These are phyloP conservation scores for Parascotia fuliginaria DNA, from an alignment of 2,888 invertebrate species.

Conservation along the genomic window DNA sequence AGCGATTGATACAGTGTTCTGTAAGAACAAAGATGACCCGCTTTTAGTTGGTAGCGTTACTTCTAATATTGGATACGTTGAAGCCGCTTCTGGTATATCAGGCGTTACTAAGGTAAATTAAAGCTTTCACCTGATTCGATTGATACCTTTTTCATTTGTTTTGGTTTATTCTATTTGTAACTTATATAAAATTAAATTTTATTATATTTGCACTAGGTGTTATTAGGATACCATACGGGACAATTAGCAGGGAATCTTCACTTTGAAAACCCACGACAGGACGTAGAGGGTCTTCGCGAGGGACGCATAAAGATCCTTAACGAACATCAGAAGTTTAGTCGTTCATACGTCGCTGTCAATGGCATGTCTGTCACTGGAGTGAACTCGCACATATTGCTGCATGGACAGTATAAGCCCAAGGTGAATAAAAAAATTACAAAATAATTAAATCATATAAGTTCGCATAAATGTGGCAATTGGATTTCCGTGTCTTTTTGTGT, in stretches of 20 bases:
- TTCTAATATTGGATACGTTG: constrained; percentile 67
- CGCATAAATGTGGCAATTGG: too few species aligned
- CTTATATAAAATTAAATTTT: too few species aligned
- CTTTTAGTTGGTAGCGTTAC: constrained; percentile 80
- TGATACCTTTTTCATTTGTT: too few species aligned
- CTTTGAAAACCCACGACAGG: constrained; percentile 83
- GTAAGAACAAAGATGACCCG: constrained; percentile 80
- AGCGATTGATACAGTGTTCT: constrained; percentile 85
- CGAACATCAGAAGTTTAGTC: constrained; percentile 82
- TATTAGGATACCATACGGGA: constrained; percentile 88
- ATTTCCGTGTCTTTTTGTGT: too few species aligned
- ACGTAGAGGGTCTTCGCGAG: constrained; percentile 74
- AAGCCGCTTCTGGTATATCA: constrained; percentile 75
- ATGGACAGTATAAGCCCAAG: constrained; percentile 59
- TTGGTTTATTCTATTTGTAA: too few species aligned
- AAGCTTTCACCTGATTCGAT: too few species aligned
- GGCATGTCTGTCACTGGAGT: constrained; percentile 59
- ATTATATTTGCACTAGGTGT: constrained; percentile 50
- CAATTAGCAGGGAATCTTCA: constrained; percentile 90
- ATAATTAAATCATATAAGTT: neutral
- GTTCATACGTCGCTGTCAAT: constrained; percentile 71
- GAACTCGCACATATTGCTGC: constrained; percentile 59
- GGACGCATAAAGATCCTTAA: constrained; percentile 85
- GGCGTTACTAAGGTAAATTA: constrained; percentile 83
- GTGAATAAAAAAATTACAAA: constrained; percentile 27